Base-by-base conservation (phyloP, 2,888 invertebrate species). In the Drosophila borborema region DNA sequence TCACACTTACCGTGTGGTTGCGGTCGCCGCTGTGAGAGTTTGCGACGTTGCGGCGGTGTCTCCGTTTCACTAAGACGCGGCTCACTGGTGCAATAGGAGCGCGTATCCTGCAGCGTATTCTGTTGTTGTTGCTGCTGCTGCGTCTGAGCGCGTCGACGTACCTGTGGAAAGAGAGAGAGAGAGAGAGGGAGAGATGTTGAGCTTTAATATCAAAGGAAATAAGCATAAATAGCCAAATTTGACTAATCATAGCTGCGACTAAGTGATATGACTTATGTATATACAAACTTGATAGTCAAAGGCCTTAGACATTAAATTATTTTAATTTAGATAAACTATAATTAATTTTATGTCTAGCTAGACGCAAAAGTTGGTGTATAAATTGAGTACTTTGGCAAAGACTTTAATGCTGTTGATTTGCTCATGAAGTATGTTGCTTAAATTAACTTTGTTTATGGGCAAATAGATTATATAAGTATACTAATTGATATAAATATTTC, bases 51-150 rank as follows among this genome's bases (percentile, higher is more conserved):
- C 34, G 95, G 95, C 61, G 95, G 95, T 71, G 95, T 94, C 86
- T 95, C 95, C 75, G 93, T 93, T 86, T 95, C 95, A 59, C 94
- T 94, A 59, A 95, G 92, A 83, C 94, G 94, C 23, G 95, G 95
- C 88, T 95, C 95, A 92, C 95, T 95, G 91, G 94, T 95, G 90
- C 94, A 94, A 81, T 94, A 94, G 36, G 94, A 93, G 80, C 94
- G 94, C 58, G 92, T 88, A 64, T 93, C 92, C 82, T 93, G 92
- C 61, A 93, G 89, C 79, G 92, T 91, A 23, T 91, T 87, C 40
- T 91, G 89, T 18, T 91, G 92, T 36, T 91, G 92, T 64, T 92
- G 92, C 64, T 91, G 91, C 82, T 91, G 91, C 68, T 91, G 90
- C 7, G 91, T 80, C 83, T 92, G 90, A 28, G 91, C 90, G 86